Conservation (phyloP, 2,113 vertebrate species). For the Channa argus region DNA sequence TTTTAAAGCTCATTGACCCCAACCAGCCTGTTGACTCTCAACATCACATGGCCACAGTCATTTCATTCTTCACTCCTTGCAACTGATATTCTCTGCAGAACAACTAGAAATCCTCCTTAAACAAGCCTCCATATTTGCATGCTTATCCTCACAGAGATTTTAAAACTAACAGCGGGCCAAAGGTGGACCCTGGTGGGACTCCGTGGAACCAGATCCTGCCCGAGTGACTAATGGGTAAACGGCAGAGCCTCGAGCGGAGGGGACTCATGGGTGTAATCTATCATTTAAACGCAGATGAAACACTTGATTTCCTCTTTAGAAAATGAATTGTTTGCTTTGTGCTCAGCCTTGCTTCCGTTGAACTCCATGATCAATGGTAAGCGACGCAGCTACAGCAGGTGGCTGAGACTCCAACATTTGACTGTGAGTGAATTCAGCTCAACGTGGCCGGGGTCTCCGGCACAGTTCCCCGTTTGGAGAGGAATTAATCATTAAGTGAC, state of each 20-base stretch:
- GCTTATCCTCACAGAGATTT: conserved; percentile 24
- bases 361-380: conserved; percentile 24
- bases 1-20: conserved; percentile 4
- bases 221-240: conserved; percentile 19
- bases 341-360: conserved; percentile 1
- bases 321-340: conserved; percentile 40
- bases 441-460: neutral
- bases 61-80: neutral
- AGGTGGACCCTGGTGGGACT: conserved; percentile 44
- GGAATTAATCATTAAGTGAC: conserved; percentile 57
- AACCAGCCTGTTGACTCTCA: conserved; percentile 2
- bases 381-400: conserved; percentile 41
- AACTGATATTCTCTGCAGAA: conserved; percentile 9
- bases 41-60: conserved; percentile 14
- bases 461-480: conserved; percentile 53
- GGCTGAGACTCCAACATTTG: conserved; percentile 30
- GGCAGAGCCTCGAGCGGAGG: neutral
- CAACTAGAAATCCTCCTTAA: conserved; percentile 4
- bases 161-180: conserved; percentile 24
- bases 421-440: conserved; percentile 29
- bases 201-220: conserved; percentile 13
- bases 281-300: conserved; percentile 23
- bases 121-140: conserved; percentile 29
- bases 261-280: neutral
- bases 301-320: conserved; percentile 22